Percentiles rank a stretch among this genome's conserved stretches.
phyloP scores from a whole-genome alignment of 2,113 vertebrate genomes.

The Chloebia gouldiae region DNA sequence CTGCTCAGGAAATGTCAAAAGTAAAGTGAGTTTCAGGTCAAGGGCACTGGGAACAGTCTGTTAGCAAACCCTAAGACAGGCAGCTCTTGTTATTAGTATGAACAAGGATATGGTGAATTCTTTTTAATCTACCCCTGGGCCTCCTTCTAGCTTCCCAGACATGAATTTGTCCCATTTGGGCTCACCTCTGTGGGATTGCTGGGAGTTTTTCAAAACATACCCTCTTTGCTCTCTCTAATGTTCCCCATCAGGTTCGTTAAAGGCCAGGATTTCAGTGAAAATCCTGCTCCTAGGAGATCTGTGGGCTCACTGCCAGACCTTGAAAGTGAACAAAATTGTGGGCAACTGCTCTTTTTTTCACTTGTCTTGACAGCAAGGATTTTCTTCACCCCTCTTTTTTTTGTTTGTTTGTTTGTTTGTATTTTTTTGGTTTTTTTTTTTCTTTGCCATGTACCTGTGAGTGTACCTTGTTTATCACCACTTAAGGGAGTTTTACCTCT shows the following conservation, averaged over 20 bases:
- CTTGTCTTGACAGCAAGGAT: neutral
- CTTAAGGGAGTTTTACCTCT: neutral
- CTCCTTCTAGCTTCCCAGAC: neutral
- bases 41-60: conserved; percentile 56
- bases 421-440: neutral
- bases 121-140: conserved; percentile 35
- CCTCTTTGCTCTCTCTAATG: neutral
- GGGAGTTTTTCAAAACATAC: neutral
- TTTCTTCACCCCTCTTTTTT: neutral
- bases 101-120: conserved; percentile 33
- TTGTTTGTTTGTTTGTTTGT: no score
- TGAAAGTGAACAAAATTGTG: neutral
- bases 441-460: neutral
- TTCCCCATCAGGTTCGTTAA: neutral
- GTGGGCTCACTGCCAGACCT: neutral
- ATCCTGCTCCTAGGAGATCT: conserved; percentile 2
- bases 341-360: neutral
- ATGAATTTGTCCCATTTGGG: neutral
- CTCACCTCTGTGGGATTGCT: conserved; percentile 18
- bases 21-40: conserved; percentile 59
- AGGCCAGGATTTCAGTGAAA: conserved; percentile 16
- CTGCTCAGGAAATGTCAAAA: conserved; percentile 64
- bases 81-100: conserved; percentile 50
- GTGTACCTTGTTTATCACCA: neutral
- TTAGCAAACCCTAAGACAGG: conserved; percentile 44